Evolutionary conservation across 1,140 invertebrate species (phyloP).

Genomic region (Cecropterus lyciades): DNA sequence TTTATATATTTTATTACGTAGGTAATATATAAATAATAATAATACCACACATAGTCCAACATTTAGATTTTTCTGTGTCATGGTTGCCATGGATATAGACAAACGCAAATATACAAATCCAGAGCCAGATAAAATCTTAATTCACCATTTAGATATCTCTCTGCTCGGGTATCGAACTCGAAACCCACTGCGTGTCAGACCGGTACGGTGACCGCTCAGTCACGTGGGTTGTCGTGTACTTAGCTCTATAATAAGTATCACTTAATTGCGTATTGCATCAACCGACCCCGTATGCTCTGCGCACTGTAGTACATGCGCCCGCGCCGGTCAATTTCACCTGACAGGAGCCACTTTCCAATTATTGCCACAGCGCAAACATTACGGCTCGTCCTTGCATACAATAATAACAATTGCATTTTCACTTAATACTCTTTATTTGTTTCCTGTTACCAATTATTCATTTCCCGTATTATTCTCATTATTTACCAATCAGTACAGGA

Average conservation of each 20-base stretch:
- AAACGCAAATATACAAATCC: too few species aligned
- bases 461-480: constrained; percentile 35
- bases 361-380: constrained; percentile 30
- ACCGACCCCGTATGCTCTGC: constrained; percentile 8
- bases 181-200: too few species aligned
- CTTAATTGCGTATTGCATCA: constrained; percentile 12
- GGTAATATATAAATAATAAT: too few species aligned
- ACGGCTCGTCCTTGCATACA: constrained; percentile 23
- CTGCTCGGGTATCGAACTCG: too few species aligned
- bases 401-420: constrained; percentile 25
- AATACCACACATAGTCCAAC: too few species aligned
- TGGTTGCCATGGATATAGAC: too few species aligned
- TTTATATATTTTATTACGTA: too few species aligned
- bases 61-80: too few species aligned
- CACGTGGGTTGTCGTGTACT: too few species aligned
- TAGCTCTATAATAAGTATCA: not conserved
- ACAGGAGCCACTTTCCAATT: constrained; percentile 34
- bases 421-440: constrained; percentile 24
- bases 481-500: constrained; percentile 21
- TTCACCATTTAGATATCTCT: too few species aligned
- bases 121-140: too few species aligned
- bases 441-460: constrained; percentile 35
- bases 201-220: too few species aligned
- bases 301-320: constrained; percentile 5
- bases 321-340: constrained; percentile 45